Base-by-base conservation (phyloP, 1,140 invertebrate genomes). In the Apis florea region DNA sequence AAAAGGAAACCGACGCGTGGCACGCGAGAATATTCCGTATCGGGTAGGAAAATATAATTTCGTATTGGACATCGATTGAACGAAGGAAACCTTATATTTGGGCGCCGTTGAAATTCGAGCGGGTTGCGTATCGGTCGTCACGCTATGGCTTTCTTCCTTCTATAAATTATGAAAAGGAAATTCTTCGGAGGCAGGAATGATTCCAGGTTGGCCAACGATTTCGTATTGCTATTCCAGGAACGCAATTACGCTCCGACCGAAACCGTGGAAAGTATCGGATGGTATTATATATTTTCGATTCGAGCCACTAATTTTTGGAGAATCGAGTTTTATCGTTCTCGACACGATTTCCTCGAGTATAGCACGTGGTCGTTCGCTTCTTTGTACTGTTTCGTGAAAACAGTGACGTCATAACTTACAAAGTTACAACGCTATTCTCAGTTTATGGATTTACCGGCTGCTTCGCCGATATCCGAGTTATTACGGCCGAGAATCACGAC, bases 121-220 rank as follows among this genome's bases (percentile, higher is more conserved):
- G 19, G 24, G 40, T n/a, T 3, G 40, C 6, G 19, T 13, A 15
- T 19, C 9, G 58, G 74, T 47, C 82, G 83, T 87, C 86, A 82
- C 78, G 79, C 78, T 82, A 84, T 53, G 79, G 70, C 79, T 67
- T 88, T 76, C 86, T 68, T 86, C 82, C 76, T 66, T 74, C 74
- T 78, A 82, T 88, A 85, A 88, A 87, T 88, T 87, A 88, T 82
- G 79, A 87, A 74, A 82, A 87, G 83, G 73, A 83, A 83, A 86
- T 86, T 83, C 81, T 83, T 72, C 54, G 84, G 59, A 77, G 66
- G 19, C 81, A 24, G 51, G 58, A 40, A 73, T 74, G 49, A 64
- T 79, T 74, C 56, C 79, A 66, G 24, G 66, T 51, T 31, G 49
- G 51, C 68, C 19, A 61, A 19, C 47, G 63, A 54, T 85, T 86